These are phyloP conservation scores for Neosilurus mollespiculum DNA, from an alignment of 2,797 vertebrate species.

Conservation along the genomic window DNA sequence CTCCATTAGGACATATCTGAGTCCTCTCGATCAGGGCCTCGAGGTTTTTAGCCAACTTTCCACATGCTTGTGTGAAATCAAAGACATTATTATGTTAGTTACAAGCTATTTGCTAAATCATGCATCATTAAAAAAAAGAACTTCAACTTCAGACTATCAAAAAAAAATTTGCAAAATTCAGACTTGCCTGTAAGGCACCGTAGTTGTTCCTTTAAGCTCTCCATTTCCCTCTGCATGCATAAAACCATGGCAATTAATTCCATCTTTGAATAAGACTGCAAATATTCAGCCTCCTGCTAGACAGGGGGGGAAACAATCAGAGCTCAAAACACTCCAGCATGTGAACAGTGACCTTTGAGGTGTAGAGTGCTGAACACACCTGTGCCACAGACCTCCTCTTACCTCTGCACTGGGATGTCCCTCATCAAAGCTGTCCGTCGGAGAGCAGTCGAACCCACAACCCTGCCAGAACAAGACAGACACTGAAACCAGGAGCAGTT, in stretches of 20 bases:
- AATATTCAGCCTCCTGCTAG: slow-evolving; percentile 56
- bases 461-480: slow-evolving; percentile 54
- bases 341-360: slow-evolving; percentile 8
- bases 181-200: slow-evolving; percentile 65
- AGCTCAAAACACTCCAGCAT: slow-evolving; percentile 10
- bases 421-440: slow-evolving; percentile 54
- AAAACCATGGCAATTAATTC: slow-evolving; percentile 65
- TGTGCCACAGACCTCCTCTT: slow-evolving; percentile 34
- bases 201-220: slow-evolving; percentile 65
- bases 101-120: too few species aligned
- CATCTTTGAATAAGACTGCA: slow-evolving; percentile 62
- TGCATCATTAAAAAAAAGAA: too few species aligned
- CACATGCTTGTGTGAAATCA: slow-evolving; percentile 57
- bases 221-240: slow-evolving; percentile 66
- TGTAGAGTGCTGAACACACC: slow-evolving; percentile 27
- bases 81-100: background rate
- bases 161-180: background rate
- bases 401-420: slow-evolving; percentile 58
- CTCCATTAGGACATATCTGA: slow-evolving; percentile 52
- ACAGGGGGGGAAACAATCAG: background rate
- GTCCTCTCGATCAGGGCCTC: slow-evolving; percentile 64
- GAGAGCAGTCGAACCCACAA: slow-evolving; percentile 56
- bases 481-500: slow-evolving; percentile 16
- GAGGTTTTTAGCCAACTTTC: slow-evolving; percentile 64
- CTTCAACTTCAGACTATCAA: background rate